These are phyloP conservation scores for Catharus fuscescens DNA, from an alignment of 2,113 vertebrate species.

Conservation along the genomic window DNA sequence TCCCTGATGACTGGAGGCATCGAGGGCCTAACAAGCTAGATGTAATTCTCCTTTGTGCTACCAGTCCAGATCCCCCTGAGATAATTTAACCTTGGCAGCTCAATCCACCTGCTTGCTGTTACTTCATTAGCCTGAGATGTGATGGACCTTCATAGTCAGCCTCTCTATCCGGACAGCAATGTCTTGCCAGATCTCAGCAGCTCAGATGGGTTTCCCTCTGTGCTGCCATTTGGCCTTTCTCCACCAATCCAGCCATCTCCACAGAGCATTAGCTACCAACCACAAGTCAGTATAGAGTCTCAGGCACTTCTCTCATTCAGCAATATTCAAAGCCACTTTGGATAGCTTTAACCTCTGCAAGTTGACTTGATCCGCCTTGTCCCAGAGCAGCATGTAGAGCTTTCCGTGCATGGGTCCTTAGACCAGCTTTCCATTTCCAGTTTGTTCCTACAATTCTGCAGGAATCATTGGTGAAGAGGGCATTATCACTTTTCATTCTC, in stretches of 20 bases:
- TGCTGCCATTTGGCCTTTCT: background rate
- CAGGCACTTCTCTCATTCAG: background rate
- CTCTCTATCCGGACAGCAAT: fast-evolving
- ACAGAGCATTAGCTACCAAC: background rate
- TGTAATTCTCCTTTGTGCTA: background rate
- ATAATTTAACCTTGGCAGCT: background rate
- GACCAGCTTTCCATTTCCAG: background rate
- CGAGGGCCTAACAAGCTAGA: fast-evolving
- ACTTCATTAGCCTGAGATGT: fast-evolving
- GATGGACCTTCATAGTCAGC: background rate
- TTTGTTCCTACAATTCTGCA: background rate
- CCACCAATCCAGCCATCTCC: background rate
- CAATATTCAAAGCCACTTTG: background rate
- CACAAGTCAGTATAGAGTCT: background rate
- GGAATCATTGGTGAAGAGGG: background rate
- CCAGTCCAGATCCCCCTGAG: background rate
- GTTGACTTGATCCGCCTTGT: background rate
- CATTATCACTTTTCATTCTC: fast-evolving
- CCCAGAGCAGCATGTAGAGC: background rate
- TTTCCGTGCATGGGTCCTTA: background rate
- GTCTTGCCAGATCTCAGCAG: background rate
- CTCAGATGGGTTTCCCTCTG: background rate
- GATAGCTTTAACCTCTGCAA: background rate
- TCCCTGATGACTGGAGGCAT: background rate
- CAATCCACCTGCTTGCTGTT: too few species aligned